Base-by-base conservation (phyloP, 2,113 vertebrate species). In the Leuciscus idus region DNA sequence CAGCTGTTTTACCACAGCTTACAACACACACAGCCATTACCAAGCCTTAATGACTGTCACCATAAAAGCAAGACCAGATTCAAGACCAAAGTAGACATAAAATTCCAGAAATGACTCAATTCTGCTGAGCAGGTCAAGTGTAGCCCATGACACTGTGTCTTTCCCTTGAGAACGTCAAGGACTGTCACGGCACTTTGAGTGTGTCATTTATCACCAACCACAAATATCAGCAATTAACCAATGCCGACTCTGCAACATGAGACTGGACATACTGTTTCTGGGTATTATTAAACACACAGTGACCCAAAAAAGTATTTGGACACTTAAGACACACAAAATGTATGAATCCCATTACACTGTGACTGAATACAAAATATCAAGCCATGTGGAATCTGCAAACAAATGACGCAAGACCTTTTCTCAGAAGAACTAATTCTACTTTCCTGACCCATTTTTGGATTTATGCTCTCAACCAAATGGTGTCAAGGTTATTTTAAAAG, bases 381-480 rank as follows among this genome's bases (percentile, higher is more conserved):
- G 43, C 43, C n/a, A 48, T 75, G 72, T 75, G 43, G 72, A 75
- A 75, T 75, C 73, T 75, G n/a, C 43, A 75, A 75, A 75, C 43
- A 75, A 48, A 28, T 75, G 43, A 75, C 1, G 43, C 72, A 75
- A 75, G 6, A 48, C 43, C 43, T 50, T 48, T 75, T 75, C 43
- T 75, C 43, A 75, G 19, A 75, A 75, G 19, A 75, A 75, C 5
- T 1, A 50, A 28, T 75, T 75, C 43, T 4, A 43, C 43, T 50
- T 50, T 74, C n/a, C 70, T 26, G 72, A 26, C 23, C 23, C 12
- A 48, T 75, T 75, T 75, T 48, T 50, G 23, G 11, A 28, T 46
- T 48, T 75, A 57, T 50, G 13, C n/a, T 50, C 6, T 48, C 43
- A 28, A 75, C 43, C 23, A 50, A 75, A n/a, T 72, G 11, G 43